Conservation (phyloP, 2,113 vertebrate species). For the Platichthys flesus region DNA sequence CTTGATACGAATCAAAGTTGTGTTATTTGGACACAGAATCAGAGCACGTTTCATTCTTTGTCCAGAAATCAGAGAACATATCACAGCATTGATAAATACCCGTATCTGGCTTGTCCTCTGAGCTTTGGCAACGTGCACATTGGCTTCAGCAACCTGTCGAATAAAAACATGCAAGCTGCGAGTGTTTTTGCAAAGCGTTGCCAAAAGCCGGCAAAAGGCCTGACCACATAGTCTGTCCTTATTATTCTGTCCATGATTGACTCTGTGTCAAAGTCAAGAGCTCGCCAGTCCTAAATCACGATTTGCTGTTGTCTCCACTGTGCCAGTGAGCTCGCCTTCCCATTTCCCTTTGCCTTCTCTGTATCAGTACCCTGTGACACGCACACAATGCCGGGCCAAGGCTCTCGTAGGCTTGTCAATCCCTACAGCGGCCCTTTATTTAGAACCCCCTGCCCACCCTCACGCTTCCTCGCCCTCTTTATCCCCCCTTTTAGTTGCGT, state of each 20-base stretch:
- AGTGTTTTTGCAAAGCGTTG: slow-evolving; percentile 55
- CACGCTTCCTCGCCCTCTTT: slow-evolving; percentile 3
- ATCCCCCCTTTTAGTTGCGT: slow-evolving; percentile 47
- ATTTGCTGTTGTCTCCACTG: slow-evolving; percentile 55
- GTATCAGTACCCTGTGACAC: slow-evolving; percentile 79
- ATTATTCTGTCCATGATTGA: slow-evolving; percentile 71
- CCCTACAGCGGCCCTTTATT: slow-evolving; percentile 65
- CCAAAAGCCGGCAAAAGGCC: slow-evolving; percentile 63
- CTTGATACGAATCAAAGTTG: slow-evolving; percentile 12
- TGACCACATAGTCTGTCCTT: slow-evolving; percentile 66
- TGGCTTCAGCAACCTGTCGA: slow-evolving; percentile 53
- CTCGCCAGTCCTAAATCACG: slow-evolving; percentile 66
- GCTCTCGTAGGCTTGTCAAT: slow-evolving; percentile 68
- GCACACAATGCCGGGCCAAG: slow-evolving; percentile 78
- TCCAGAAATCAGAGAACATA: slow-evolving; percentile 35
- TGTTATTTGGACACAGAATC: slow-evolving; percentile 20
- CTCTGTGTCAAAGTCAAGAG: slow-evolving; percentile 67
- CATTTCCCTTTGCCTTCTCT: slow-evolving; percentile 58
- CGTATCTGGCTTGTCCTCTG: slow-evolving; percentile 36
- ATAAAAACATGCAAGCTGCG: slow-evolving; percentile 62
- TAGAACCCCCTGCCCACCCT: slow-evolving; percentile 40
- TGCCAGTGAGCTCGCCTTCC: slow-evolving; percentile 46
- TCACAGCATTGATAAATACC: slow-evolving; percentile 38
- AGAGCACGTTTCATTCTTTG: slow-evolving; percentile 10
- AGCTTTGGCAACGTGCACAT: slow-evolving; percentile 48